phyloP scores from a whole-genome alignment of 2,113 vertebrate species.

The Sigmodon hispidus region DNA sequence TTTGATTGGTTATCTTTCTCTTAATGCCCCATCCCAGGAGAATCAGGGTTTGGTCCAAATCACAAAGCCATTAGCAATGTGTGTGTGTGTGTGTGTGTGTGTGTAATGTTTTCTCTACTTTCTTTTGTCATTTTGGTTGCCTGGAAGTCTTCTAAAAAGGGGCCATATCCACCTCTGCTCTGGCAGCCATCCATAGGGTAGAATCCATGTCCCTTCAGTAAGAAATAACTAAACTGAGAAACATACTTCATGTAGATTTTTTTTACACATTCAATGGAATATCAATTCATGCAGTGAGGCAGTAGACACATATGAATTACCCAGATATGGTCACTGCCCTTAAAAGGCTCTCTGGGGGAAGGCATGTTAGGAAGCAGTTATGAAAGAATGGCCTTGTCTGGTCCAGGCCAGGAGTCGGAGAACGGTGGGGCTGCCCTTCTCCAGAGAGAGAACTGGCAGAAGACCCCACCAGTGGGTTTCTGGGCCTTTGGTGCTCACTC shows the following conservation, averaged over 20 bases:
- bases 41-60: background rate
- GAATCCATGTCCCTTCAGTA: background rate
- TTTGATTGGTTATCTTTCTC: background rate
- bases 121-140: background rate
- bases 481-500: background rate
- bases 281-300: background rate
- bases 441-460: background rate
- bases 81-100: background rate
- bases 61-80: background rate
- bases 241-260: background rate
- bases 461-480: background rate
- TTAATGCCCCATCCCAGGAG: background rate
- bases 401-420: background rate
- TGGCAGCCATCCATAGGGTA: rapidly evolving
- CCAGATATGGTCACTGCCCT: background rate
- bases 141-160: background rate
- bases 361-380: background rate
- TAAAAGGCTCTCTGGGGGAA: background rate
- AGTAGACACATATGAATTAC: background rate
- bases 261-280: background rate
- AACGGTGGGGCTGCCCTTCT: background rate
- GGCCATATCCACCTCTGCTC: background rate
- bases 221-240: background rate
- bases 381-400: background rate
- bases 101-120: background rate